Base-by-base conservation (phyloP, 2,888 invertebrate genomes). In the Clostera curtula region DNA sequence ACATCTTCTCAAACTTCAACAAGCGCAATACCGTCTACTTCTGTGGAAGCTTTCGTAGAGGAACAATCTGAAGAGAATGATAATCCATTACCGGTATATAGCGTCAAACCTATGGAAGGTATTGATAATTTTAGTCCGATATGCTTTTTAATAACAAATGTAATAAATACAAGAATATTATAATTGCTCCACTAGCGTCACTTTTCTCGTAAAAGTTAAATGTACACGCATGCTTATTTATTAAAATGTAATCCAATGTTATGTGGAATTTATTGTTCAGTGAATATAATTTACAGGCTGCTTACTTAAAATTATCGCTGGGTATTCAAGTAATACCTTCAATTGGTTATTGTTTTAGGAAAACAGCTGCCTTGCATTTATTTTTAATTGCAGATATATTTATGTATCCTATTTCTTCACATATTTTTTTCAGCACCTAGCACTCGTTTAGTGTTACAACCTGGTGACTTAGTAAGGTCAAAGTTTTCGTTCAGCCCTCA, bases 401-500 rank as follows among this genome's bases (percentile, higher is more conserved):
- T n/a, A n/a, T n/a, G n/a, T n/a, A n/a, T n/a, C n/a, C n/a, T n/a
- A n/a, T n/a, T n/a, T n/a, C n/a, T n/a, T n/a, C n/a, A n/a, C n/a
- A n/a, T n/a, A n/a, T n/a, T n/a, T n/a, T n/a, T 56, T 59, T 33
- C 32, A 77, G 79, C 45, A 19, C 45, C 50, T n/a, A 30, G 29
- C 2, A 31, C 39, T 3, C 70, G 82, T 16, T 34, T 80, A 31
- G 51, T 79, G 8, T 40, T 83, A 29, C 49, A 69, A 27, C 73
- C 82, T 5, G 80, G 80, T 7, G 82, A 80, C 35, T 56, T 83
- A 3, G 53, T 80, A 4, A 53, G 83, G 35, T 82, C 77, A 41
- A 83, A 82, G 61, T 83, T 76, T 51, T 56, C 75, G 0, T 83
- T 82, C 38, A 73, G 53, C 34, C 83, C 83, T 5, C 60, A 65